Evolutionary conservation across 2,797 vertebrate genomes (phyloP).

Genomic region (Naso thynnoides): DNA sequence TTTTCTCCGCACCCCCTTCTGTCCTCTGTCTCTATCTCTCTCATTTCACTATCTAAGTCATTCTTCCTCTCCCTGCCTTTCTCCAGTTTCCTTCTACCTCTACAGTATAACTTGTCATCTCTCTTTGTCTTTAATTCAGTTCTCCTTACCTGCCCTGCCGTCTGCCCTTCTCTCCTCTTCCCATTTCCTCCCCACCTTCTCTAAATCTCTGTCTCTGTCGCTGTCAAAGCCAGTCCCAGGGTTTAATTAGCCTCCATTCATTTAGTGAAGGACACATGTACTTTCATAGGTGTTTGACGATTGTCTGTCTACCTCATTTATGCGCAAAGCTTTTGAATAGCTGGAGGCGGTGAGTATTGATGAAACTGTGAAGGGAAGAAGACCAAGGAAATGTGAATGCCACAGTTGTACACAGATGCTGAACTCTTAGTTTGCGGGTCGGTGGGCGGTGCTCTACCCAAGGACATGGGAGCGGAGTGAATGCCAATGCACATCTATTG

Average conservation of each 20-base stretch:
- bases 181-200: constrained; percentile 22
- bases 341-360: constrained; percentile 62
- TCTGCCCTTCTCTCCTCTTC: constrained; percentile 33
- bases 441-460: constrained; percentile 63
- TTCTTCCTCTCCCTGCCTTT: constrained; percentile 21
- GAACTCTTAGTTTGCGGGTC: constrained; percentile 49
- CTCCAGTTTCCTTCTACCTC: constrained; percentile 5
- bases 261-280: constrained; percentile 69
- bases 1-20: constrained; percentile 28
- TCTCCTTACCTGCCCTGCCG: constrained; percentile 44
- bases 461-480: constrained; percentile 70
- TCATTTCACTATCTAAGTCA: constrained; percentile 37
- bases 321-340: constrained; percentile 62
- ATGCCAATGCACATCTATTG: constrained; percentile 79
- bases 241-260: constrained; percentile 72
- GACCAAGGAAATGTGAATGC: constrained; percentile 66
- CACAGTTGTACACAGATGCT: constrained; percentile 62
- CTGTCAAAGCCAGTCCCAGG: constrained; percentile 23
- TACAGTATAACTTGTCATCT: constrained; percentile 17
- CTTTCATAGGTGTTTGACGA: constrained; percentile 53
- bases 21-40: constrained; percentile 18
- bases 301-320: constrained; percentile 63
- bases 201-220: constrained; percentile 10
- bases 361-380: constrained; percentile 50
- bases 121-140: constrained; percentile 48